Percentiles rank a stretch among this genome's conserved stretches.
phyloP scores from a whole-genome alignment of 2,113 vertebrate genomes.

The Brachyhypopomus gauderio region DNA sequence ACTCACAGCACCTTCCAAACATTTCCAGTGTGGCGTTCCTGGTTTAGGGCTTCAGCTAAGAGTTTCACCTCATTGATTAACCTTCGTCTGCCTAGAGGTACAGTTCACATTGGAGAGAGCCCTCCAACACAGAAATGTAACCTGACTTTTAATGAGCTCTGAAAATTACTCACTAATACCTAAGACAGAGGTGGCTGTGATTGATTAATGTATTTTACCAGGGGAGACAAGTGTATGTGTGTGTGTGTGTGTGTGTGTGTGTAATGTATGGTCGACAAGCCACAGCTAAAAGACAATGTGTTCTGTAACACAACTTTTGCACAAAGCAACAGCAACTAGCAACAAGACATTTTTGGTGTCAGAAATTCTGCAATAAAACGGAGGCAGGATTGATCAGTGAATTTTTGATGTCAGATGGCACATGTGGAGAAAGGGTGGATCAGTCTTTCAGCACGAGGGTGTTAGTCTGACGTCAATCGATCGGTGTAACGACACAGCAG shows the following conservation, averaged over 20 bases:
- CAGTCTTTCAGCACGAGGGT: no score
- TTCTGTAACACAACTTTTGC: no score
- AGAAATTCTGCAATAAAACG: no score
- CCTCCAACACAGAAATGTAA: conserved; percentile 52
- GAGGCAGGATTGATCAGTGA: no score
- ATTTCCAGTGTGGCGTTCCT: conserved; percentile 26
- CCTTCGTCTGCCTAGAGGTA: conserved; percentile 63
- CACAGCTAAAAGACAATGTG: no score
- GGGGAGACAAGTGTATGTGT: conserved; percentile 14
- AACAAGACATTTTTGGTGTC: no score
- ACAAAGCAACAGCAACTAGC: no score
- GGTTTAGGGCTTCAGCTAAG: conserved; percentile 50
- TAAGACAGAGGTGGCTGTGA: conserved; percentile 53
- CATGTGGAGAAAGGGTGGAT: no score
- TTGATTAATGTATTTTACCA: conserved; percentile 60
- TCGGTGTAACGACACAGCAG: no score
- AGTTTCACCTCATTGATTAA: conserved; percentile 70
- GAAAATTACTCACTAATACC: conserved; percentile 56
- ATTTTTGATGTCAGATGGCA: no score
- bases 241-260: conserved; percentile 7
- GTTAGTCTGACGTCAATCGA: no score
- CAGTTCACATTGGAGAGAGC: conserved; percentile 62
- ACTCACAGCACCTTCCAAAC: not conserved
- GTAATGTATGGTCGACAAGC: not conserved
- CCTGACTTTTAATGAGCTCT: conserved; percentile 67